Base-by-base conservation (phyloP, 2,113 vertebrate species). In the Anoura caudifer region DNA sequence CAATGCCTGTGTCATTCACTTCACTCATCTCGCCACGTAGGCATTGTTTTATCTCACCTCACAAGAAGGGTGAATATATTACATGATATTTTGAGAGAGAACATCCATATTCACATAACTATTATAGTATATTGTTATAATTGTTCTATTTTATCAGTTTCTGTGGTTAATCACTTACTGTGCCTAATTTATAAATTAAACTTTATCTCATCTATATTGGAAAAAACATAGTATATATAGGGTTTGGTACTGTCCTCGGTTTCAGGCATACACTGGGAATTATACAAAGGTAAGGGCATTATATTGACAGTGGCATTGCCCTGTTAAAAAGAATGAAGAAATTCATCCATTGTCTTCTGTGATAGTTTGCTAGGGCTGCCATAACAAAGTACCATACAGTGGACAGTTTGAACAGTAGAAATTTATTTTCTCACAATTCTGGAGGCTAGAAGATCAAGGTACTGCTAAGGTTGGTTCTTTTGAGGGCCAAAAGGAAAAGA, bases 381-480 rank as follows among this genome's bases (percentile, higher is more conserved):
- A 20, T 87, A 87, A 81, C 9, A 61, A 28, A 61, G 59, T 24
- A 26, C 24, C 24, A 59, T 59, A 59, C 22, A 26, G 22, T 81
- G 36, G 24, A 4, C 85, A 26, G 36, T 45, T 91, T 89, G 82
- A 45, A 69, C 6, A n/a, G 11, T n/a, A 90, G 56, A 85, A 91
- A 81, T 50, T 91, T 76, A 47, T 86, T 95, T 95, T 94, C 36
- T 91, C 10, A 72, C 10, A 54, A 1, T 81, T 95, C 19, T 94
- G 70, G 26, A 83, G 19, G 16, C 43, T 92, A 61, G 10, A 96
- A 50, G 67, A 52, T 59, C 26, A 61, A 75, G 15, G 63, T 82
- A 16, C 67, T 83, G 52, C 8, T 65, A 92, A 81, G 12, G 5
- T 72, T 89, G 10, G 28, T 95, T 95, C 67, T 80, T 90, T n/a